Percentiles rank a stretch among this genome's conserved stretches.
Evolutionary conservation across 1,140 invertebrate genomes (phyloP).

Genomic region (Amphibalanus amphitrite): DNA sequence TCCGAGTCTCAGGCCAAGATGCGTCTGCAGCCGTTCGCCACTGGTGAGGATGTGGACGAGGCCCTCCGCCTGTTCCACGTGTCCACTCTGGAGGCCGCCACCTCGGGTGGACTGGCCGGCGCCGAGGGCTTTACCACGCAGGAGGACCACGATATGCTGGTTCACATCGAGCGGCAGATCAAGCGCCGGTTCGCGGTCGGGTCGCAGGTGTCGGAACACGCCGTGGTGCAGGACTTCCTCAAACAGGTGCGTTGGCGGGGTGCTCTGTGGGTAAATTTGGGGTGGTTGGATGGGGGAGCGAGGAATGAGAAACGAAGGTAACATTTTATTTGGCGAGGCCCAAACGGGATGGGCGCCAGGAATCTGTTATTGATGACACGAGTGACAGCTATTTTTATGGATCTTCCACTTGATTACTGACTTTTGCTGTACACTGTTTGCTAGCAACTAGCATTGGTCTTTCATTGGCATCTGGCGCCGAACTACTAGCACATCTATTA

Average conservation of each 20-base stretch:
- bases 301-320: no score
- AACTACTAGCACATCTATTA: no score
- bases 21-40: slow-evolving; percentile 83
- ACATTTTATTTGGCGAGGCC: no score
- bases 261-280: no score
- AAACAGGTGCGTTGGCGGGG: slow-evolving; percentile 41
- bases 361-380: no score
- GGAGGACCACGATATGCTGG: slow-evolving; percentile 78
- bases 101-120: slow-evolving; percentile 73
- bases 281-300: no score
- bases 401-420: no score
- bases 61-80: slow-evolving; percentile 97
- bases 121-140: slow-evolving; percentile 93
- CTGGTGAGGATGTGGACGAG: slow-evolving; percentile 84
- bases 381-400: no score
- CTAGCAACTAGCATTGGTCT: no score
- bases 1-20: slow-evolving; percentile 97
- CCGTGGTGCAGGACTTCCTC: slow-evolving; percentile 83
- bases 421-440: no score
- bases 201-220: slow-evolving; percentile 85
- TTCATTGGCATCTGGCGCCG: no score
- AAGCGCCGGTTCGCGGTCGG: slow-evolving; percentile 90
- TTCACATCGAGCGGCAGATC: slow-evolving; percentile 82
- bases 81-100: slow-evolving; percentile 90
- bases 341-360: no score